Conservation (phyloP, 2,888 invertebrate genomes). For the Drosophila gaucha region DNA sequence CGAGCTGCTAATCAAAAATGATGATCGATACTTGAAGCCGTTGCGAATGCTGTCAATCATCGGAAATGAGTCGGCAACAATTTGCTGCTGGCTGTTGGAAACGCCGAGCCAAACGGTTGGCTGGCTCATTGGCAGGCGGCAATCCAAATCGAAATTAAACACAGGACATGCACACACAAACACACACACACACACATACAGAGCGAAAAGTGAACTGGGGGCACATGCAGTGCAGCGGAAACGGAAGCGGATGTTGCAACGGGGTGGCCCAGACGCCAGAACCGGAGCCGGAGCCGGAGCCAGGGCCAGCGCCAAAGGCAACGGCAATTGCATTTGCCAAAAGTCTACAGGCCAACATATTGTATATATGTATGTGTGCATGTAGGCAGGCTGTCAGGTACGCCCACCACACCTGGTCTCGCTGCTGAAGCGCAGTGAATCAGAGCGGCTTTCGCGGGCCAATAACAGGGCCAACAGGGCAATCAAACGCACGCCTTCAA, state of each 20-base stretch:
- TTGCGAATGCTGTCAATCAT: conserved; percentile 43
- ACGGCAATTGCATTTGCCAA: conserved; percentile 44
- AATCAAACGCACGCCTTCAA: conserved; percentile 62
- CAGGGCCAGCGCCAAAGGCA: conserved; percentile 31
- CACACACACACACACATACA: neutral
- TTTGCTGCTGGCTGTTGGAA: conserved; percentile 36
- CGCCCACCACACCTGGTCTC: conserved; percentile 13
- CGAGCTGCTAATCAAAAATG: conserved; percentile 8
- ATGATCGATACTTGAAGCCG: conserved; percentile 19
- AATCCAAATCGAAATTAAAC: conserved; percentile 57
- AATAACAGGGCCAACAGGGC: conserved; percentile 52
- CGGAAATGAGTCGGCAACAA: conserved; percentile 58
- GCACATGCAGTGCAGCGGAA: conserved; percentile 48
- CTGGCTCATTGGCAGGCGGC: conserved; percentile 48
- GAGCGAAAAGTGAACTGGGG: neutral
- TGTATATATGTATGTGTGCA: conserved; percentile 3
- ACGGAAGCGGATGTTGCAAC: conserved; percentile 58
- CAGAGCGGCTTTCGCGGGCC: conserved; percentile 48
- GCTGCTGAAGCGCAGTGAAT: conserved; percentile 59
- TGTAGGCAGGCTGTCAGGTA: conserved; percentile 13
- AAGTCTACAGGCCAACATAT: conserved; percentile 28
- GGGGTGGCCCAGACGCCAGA: conserved; percentile 16
- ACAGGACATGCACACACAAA: conserved; percentile 26
- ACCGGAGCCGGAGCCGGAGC: neutral
- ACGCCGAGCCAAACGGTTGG: conserved; percentile 13